phyloP scores from a whole-genome alignment of 1,140 invertebrate species.

The Mizuhopecten yessoensis region DNA sequence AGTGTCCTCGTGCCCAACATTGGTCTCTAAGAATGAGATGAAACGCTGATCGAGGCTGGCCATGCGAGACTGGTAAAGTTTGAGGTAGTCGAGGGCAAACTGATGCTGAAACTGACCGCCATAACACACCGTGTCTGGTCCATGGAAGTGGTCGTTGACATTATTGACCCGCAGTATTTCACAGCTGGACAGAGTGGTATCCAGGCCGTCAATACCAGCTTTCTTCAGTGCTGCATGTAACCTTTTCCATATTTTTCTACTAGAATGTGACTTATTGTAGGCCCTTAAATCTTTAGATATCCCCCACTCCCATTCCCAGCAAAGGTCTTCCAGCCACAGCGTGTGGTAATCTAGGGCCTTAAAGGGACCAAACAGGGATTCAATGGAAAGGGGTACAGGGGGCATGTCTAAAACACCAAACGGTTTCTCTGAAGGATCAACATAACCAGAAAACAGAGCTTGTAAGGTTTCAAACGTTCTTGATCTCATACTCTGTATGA shows the following conservation, averaged over 20 bases:
- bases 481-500: constrained; percentile 78
- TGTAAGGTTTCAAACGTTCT: constrained; percentile 80
- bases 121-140: constrained; percentile 77
- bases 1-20: constrained; percentile 79
- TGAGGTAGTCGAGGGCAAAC: constrained; percentile 79
- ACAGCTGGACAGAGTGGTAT: constrained; percentile 77
- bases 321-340: constrained; percentile 81
- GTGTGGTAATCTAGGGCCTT: constrained; percentile 74
- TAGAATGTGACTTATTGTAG: constrained; percentile 67
- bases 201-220: constrained; percentile 70
- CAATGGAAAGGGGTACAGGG: constrained; percentile 68
- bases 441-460: constrained; percentile 68
- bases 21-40: constrained; percentile 74
- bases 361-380: constrained; percentile 70
- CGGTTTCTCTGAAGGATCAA: constrained; percentile 73
- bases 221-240: constrained; percentile 62
- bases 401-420: constrained; percentile 77
- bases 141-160: constrained; percentile 79
- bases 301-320: constrained; percentile 82
- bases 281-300: constrained; percentile 79
- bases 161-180: constrained; percentile 73
- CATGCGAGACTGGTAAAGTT: constrained; percentile 70
- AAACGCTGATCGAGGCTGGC: constrained; percentile 62
- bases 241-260: constrained; percentile 65
- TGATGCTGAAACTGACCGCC: constrained; percentile 80